A percentile compares a stretch with the other conserved stretches of the same genome.
phyloP scores from a whole-genome alignment of 1,140 invertebrate genomes.

The Pentalonia nigronervosa region DNA sequence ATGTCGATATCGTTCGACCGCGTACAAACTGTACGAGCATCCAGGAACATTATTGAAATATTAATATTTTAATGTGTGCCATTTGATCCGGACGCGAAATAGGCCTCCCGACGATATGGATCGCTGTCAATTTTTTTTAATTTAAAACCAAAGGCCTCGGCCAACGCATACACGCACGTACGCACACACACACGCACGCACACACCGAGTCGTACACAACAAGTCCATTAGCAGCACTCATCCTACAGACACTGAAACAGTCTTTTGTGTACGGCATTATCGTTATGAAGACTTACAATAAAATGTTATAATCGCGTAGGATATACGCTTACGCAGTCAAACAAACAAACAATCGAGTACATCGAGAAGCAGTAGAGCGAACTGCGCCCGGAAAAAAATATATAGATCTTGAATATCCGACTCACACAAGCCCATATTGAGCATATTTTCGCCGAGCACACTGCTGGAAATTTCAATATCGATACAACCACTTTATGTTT shows the following conservation, averaged over 20 bases:
- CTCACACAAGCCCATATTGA: no score
- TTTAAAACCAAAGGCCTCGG: neutral
- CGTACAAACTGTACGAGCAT: neutral
- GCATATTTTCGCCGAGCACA: no score
- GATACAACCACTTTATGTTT: no score
- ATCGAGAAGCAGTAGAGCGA: no score
- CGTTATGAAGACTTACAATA: neutral
- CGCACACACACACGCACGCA: neutral
- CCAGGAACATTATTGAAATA: neutral
- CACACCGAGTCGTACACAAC: neutral
- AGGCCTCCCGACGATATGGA: neutral
- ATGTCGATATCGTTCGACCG: neutral
- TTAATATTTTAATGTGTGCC: slow-evolving; percentile 13
- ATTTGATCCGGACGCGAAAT: neutral
- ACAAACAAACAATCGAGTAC: neutral
- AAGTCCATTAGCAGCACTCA: neutral
- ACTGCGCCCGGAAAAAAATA: neutral
- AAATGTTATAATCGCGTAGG: neutral
- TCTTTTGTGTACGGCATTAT: neutral
- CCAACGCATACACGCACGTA: neutral
- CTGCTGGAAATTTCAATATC: no score
- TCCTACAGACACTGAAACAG: neutral
- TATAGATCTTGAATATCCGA: neutral
- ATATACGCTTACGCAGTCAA: neutral
- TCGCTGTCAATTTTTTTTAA: neutral